phyloP scores from a whole-genome alignment of 2,113 vertebrate genomes.

The Cinclus cinclus region DNA sequence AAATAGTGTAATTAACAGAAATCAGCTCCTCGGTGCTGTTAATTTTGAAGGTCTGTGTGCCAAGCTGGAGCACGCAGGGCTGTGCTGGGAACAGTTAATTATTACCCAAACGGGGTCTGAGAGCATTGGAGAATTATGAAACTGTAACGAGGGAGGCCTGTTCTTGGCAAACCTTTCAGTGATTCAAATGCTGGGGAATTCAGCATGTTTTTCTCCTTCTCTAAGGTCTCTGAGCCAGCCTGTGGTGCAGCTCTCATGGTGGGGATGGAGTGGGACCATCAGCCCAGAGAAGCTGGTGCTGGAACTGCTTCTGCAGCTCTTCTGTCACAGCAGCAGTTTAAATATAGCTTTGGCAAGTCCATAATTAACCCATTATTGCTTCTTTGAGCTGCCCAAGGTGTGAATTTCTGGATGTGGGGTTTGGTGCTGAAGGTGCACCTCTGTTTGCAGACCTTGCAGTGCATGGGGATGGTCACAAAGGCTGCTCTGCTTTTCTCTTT shows the following conservation, averaged over 20 bases:
- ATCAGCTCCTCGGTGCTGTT: neutral
- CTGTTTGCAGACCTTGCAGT: neutral
- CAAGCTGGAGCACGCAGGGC: neutral
- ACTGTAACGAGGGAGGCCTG: constrained; percentile 15
- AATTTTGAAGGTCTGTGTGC: neutral
- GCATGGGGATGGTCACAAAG: neutral
- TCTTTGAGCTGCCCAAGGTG: neutral
- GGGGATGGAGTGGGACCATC: neutral
- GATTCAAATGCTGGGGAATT: constrained; percentile 63
- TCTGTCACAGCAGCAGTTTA: neutral
- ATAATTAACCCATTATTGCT: neutral
- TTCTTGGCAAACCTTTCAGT: neutral
- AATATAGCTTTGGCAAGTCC: neutral
- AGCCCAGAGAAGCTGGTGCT: neutral
- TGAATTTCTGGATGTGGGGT: neutral
- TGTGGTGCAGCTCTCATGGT: neutral
- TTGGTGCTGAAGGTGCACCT: neutral
- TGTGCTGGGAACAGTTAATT: constrained; percentile 23
- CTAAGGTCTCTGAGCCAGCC: neutral
- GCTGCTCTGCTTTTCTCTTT: neutral
- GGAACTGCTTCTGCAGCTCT: neutral
- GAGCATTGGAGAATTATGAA: constrained; percentile 34
- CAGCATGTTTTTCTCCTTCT: constrained; percentile 15
- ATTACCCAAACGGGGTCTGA: constrained; percentile 53
- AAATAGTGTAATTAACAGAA: neutral